Evolutionary conservation across 2,113 vertebrate genomes (phyloP), one percentile per base, ranked within the genome.

Genomic region (Otis tarda): DNA sequence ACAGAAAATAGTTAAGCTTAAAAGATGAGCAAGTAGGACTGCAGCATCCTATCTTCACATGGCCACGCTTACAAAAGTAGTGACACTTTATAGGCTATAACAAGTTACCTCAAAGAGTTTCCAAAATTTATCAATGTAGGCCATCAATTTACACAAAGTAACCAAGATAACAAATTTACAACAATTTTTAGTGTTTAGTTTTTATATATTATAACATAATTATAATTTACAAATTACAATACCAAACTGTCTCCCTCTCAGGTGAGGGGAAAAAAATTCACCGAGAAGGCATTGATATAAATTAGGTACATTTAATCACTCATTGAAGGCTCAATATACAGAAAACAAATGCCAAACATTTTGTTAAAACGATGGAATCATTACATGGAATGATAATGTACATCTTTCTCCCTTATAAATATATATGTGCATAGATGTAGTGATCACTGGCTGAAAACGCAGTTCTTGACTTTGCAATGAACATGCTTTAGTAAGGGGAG

Each of bases 261-360:
- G 19, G 19, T 31, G 27, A 14, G 9, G 17, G 49, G 47, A 21
- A 81, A 83, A 22, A 6, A 60, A 9, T 77, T 77, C 56, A 73
- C 55, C 4, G 5, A 91, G 27, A 94, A 63, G 21, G 83, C 19
- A 81, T 9, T 74, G 27, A 63, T 80, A 75, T n/a, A 88, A 91
- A 77, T 67, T 83, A 52, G n/a, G 33, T 93, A 81, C 17, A 94
- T 95, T 90, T 94, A 94, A 96, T 96, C 41, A 88, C 31, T 86
- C 37, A 83, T n/a, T 39, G 60, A 86, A 88, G 30, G 43, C 37
- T 90, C 39, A 74, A 81, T 39, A 83, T 43, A 83, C 78, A 96
- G n/a, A 88, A 92, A 86, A 86, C 31, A 85, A 86, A 75, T 78
- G 60, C 31, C 37, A 64, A 47, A 67, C 18, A 16, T 22, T 85